Conservation (phyloP, 2,888 invertebrate genomes). For the Rhingia rostrata region DNA sequence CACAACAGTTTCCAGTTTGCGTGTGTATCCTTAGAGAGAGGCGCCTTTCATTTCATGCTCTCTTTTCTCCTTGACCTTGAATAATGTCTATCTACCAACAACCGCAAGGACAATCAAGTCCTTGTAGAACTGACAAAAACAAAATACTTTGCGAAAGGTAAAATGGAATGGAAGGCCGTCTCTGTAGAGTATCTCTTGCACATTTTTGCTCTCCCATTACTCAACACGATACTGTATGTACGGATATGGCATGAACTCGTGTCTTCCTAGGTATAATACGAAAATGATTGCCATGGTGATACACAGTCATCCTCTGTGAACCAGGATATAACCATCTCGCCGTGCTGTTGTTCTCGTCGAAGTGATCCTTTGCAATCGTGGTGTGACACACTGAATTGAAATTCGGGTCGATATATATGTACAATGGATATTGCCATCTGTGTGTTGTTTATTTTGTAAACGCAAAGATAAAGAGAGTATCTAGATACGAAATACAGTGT, state of each 20-base stretch:
- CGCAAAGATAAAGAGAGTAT: constrained; percentile 6
- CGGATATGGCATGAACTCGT: constrained; percentile 3
- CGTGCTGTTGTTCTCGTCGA: constrained; percentile 31
- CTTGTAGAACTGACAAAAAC: constrained; percentile 9
- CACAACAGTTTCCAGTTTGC: background rate
- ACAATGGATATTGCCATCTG: background rate
- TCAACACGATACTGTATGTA: background rate
- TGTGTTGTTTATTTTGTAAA: constrained; percentile 2
- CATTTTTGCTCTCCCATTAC: constrained; percentile 32
- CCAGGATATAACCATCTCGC: constrained; percentile 41
- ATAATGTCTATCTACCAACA: constrained; percentile 23
- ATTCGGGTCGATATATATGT: constrained; percentile 58
- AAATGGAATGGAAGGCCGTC: constrained; percentile 43
- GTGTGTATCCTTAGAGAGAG: constrained; percentile 12
- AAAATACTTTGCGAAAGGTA: constrained; percentile 28
- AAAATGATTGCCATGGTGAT: constrained; percentile 21
- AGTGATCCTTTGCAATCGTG: constrained; percentile 66
- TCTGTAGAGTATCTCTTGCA: constrained; percentile 51
- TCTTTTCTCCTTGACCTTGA: constrained; percentile 66
- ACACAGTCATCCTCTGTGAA: constrained; percentile 1
- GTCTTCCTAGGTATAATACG: constrained; percentile 7
- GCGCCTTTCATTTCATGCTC: background rate
- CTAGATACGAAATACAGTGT: background rate
- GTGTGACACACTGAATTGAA: constrained; percentile 61
- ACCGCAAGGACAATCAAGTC: constrained; percentile 43